phyloP scores from a whole-genome alignment of 1,140 invertebrate species.

The Sminthurides bifidus region DNA sequence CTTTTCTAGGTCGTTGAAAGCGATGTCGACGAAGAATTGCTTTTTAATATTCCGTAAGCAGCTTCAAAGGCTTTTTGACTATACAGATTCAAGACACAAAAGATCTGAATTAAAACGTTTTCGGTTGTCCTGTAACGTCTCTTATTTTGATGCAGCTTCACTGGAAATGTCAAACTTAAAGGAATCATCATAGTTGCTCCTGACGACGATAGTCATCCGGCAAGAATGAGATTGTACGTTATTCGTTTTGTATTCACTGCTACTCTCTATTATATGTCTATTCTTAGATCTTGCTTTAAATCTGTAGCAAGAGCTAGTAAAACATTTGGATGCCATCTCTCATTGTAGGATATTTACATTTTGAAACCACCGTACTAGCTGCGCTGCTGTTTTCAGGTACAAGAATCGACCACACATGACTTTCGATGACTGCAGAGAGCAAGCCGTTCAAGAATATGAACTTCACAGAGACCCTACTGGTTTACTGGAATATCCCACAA shows the following conservation, averaged over 20 bases:
- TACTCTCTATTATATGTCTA: too few relatives aligned
- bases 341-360: neutral
- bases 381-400: slow-evolving; percentile 61
- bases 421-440: slow-evolving; percentile 65
- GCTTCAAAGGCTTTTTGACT: too few relatives aligned
- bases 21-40: slow-evolving; percentile 83
- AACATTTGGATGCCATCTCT: neutral
- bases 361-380: too few relatives aligned
- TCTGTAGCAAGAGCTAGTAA: too few relatives aligned
- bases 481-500: slow-evolving; percentile 72
- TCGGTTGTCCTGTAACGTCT: too few relatives aligned
- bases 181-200: slow-evolving; percentile 81
- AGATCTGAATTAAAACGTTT: too few relatives aligned
- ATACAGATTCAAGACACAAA: too few relatives aligned
- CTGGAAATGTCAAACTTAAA: slow-evolving; percentile 87
- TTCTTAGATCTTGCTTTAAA: too few relatives aligned
- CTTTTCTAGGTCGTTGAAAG: slow-evolving; percentile 75
- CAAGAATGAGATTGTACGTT: slow-evolving; percentile 72
- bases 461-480: slow-evolving; percentile 64
- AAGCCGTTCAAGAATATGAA: slow-evolving; percentile 84
- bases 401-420: slow-evolving; percentile 88
- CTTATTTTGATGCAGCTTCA: slow-evolving; percentile 50
- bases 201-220: slow-evolving; percentile 68
- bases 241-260: too few relatives aligned
- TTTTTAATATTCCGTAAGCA: slow-evolving; percentile 84